Percentiles rank a stretch among this genome's conserved stretches.
Conservation (phyloP, 1,140 invertebrate genomes). For the Pinna nobilis region DNA sequence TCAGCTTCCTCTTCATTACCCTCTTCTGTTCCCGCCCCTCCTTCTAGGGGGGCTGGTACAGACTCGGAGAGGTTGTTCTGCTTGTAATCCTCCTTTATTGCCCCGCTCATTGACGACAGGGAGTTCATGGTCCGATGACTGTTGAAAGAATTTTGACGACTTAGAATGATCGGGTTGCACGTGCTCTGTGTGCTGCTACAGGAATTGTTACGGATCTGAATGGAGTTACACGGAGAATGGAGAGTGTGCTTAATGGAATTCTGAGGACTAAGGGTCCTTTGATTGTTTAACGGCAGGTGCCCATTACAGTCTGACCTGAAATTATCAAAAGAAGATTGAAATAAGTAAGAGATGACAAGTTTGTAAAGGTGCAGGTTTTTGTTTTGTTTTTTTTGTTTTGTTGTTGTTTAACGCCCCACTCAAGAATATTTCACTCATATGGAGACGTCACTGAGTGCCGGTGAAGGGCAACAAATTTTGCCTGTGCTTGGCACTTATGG, state of each 20-base stretch:
- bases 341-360: too few species aligned
- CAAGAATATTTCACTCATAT: too few species aligned
- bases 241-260: conserved; percentile 77
- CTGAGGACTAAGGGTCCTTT: conserved; percentile 74
- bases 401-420: too few species aligned
- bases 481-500: too few species aligned
- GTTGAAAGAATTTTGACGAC: conserved; percentile 72
- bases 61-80: conserved; percentile 68
- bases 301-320: conserved; percentile 82
- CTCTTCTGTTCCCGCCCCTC: conserved; percentile 39
- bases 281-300: conserved; percentile 75
- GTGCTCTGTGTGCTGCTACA: conserved; percentile 65
- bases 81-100: conserved; percentile 72
- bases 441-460: too few species aligned
- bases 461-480: too few species aligned
- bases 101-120: conserved; percentile 58
- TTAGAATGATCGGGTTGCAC: conserved; percentile 68
- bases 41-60: conserved; percentile 38
- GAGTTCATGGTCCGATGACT: conserved; percentile 66
- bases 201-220: conserved; percentile 74
- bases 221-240: conserved; percentile 82
- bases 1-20: conserved; percentile 66
- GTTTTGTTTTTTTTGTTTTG: too few species aligned
- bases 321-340: too few species aligned
- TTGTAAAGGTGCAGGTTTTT: too few species aligned